Base-by-base conservation (phyloP, 2,888 invertebrate species). In the Meloe dianella region DNA sequence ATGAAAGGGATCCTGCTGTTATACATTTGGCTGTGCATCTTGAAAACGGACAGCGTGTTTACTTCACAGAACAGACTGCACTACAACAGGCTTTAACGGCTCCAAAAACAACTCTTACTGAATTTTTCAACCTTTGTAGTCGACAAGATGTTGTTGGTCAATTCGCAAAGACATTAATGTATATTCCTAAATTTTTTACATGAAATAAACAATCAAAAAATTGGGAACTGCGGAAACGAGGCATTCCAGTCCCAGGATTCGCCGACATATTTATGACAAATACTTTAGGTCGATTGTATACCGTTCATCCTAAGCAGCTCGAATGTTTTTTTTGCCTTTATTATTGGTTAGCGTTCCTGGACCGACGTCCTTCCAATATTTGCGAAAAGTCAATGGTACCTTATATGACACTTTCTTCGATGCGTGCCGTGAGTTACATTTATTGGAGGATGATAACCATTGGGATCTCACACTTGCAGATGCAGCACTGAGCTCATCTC, bases 311-410 rank as follows among this genome's bases (percentile, higher is more conserved):
- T 41, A 79, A 64, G 17, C 68, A 80, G 32, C 38, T 54, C 47
- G 77, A 79, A 71, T 79, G 79, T 61, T 80, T 73, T 68, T 79
- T 73, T 72, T 81, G 64, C 73, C 78, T 9, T 67, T 81, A 67
- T 60, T 81, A 60, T 65, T 81, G 61, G 66, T 74, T 8, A 72
- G 77, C 66, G 76, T 82, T 12, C 76, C 74, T 60, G 79, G 80
- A 4, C 81, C 81, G 68, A 79, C 77, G 57, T 81, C 79, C 2
- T 73, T 68, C 58, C 70, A 75, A 58, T 2, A 56, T 54, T 66
- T 83, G 57, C 68, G 80, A 78, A 83, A 80, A 66, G 78, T 84
- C 57, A 71, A 83, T 77, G 81, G 79, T n/a, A n/a, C n/a, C n/a
- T n/a, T n/a, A n/a, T n/a, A 71, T 35, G 57, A 71, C n/a, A 78